phyloP scores from a whole-genome alignment of 2,113 vertebrate species.

The Carlito syrichta region DNA sequence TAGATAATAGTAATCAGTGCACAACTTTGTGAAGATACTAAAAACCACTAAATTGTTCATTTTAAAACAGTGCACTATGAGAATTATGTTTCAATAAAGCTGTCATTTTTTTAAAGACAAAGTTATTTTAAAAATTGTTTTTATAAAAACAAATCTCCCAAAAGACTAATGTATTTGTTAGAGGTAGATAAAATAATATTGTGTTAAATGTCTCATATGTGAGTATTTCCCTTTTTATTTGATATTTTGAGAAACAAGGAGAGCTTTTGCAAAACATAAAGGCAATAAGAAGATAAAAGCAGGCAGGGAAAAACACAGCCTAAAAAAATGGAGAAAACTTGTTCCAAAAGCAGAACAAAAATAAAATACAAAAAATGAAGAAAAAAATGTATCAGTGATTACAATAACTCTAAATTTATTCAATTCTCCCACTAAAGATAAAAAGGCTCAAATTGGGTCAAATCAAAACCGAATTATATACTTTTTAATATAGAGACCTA shows the following conservation, averaged over 20 bases:
- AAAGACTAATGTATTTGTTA: neutral
- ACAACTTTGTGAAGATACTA: neutral
- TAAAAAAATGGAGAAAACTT: neutral
- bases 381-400: neutral
- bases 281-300: neutral
- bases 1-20: neutral
- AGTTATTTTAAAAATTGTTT: neutral
- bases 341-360: neutral
- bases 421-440: neutral
- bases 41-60: neutral
- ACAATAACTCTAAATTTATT: neutral
- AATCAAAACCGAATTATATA: neutral
- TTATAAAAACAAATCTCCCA: neutral
- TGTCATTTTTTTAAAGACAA: neutral
- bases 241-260: neutral
- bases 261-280: neutral
- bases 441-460: neutral
- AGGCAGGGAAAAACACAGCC: neutral
- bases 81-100: neutral
- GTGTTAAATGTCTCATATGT: neutral
- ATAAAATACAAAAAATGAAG: neutral
- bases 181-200: neutral
- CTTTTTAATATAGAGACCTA: neutral
- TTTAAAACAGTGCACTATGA: neutral
- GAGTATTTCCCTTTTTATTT: neutral